Percentiles rank a stretch among this genome's conserved stretches.
Evolutionary conservation across 92 coral and sea anemone species (phyloP).

Genomic region (Zoanthus sansibaricus): DNA sequence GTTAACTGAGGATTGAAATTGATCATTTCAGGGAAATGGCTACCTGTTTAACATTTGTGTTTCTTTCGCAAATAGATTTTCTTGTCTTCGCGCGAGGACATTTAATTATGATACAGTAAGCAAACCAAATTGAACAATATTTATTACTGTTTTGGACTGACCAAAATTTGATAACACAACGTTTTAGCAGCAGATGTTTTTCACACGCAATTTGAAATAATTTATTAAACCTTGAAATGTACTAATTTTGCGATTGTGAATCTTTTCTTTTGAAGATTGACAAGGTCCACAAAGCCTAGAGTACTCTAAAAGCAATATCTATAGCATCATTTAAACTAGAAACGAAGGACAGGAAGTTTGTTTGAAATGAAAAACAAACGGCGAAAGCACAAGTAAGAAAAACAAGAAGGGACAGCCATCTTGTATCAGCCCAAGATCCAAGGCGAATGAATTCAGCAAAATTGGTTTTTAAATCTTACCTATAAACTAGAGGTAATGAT

Average conservation of each 20-base stretch:
- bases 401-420: constrained; percentile 41
- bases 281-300: background rate
- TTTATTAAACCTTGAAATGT: background rate
- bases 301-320: background rate
- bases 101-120: background rate
- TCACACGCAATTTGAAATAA: background rate
- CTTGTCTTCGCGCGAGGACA: constrained; percentile 32
- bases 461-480: too few relatives aligned
- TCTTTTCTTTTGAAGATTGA: background rate
- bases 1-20: constrained; percentile 41
- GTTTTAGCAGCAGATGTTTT: background rate
- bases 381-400: constrained; percentile 28
- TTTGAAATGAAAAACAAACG: background rate
- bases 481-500: background rate
- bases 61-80: constrained; percentile 58
- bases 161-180: background rate
- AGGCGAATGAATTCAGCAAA: background rate
- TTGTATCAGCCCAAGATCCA: constrained; percentile 1
- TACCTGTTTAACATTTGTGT: constrained; percentile 72
- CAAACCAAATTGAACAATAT: background rate
- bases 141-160: background rate
- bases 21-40: constrained; percentile 11
- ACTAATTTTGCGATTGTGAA: constrained; percentile 12
- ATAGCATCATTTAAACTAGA: background rate
- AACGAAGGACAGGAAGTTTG: background rate